Conservation (phyloP, 2,113 vertebrate genomes). For the Esox niger region DNA sequence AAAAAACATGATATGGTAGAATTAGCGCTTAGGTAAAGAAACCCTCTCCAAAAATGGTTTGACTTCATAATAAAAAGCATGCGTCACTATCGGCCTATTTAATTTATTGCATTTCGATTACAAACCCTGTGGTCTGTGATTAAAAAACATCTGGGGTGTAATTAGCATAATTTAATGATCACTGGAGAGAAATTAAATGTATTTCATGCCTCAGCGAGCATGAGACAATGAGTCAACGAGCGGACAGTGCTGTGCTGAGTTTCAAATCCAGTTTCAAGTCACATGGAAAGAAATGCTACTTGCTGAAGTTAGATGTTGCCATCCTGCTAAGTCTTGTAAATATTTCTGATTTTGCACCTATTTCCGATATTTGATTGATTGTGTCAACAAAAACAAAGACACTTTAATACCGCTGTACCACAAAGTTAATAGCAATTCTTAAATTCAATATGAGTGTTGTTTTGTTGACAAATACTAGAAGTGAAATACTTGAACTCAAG, state of each 20-base stretch:
- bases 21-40: background rate
- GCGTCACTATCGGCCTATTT: conserved; percentile 41
- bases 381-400: background rate
- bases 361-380: background rate
- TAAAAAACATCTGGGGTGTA: conserved; percentile 55
- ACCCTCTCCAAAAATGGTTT: conserved; percentile 10
- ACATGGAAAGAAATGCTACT: conserved; percentile 13
- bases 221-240: conserved; percentile 45
- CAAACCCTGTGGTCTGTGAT: conserved; percentile 59
- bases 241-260: conserved; percentile 22
- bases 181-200: conserved; percentile 55
- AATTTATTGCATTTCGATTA: conserved; percentile 59
- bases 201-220: conserved; percentile 51
- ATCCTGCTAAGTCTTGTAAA: background rate
- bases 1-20: background rate
- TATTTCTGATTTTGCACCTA: background rate
- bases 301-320: background rate
- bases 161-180: conserved; percentile 68
- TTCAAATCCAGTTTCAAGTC: conserved; percentile 1
- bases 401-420: too few relatives aligned
- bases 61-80: conserved; percentile 40
- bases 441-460: background rate
- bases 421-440: too few relatives aligned
- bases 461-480: background rate
- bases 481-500: background rate